phyloP scores from a whole-genome alignment of 2,888 invertebrate genomes.

The Drosophila siamana region DNA sequence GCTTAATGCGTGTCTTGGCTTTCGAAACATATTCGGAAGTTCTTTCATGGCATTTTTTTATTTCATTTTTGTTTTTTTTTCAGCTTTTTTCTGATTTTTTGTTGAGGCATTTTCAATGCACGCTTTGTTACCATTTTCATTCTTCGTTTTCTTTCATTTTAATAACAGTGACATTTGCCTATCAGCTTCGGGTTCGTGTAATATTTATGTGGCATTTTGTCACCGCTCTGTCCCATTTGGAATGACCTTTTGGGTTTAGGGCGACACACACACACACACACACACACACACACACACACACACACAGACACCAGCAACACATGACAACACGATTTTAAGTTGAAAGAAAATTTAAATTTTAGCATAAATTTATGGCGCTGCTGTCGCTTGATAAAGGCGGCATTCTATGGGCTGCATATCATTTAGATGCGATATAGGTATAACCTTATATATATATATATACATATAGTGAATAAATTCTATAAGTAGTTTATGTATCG shows the following conservation, averaged over 20 bases:
- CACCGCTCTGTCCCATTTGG: conserved; percentile 58
- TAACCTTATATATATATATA: conserved; percentile 10
- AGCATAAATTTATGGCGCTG: conserved; percentile 74
- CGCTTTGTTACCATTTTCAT: conserved; percentile 34
- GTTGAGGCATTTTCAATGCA: conserved; percentile 36
- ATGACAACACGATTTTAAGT: conserved; percentile 46
- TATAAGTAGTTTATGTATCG: conserved; percentile 61
- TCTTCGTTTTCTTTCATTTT: conserved; percentile 42
- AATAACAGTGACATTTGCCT: conserved; percentile 76
- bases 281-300: conserved; percentile 16
- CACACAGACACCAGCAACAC: not conserved
- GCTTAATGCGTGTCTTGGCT: conserved; percentile 7
- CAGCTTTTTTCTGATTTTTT: too few relatives aligned
- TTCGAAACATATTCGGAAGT: conserved; percentile 60
- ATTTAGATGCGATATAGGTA: conserved; percentile 54
- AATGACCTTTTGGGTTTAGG: conserved; percentile 56
- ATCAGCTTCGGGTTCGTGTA: conserved; percentile 63
- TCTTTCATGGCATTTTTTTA: conserved; percentile 41
- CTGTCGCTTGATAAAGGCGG: conserved; percentile 54
- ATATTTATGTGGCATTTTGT: conserved; percentile 78
- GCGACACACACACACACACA: conserved; percentile 25
- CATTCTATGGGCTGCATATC: conserved; percentile 57
- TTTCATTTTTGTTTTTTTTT: not conserved
- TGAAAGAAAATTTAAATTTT: conserved; percentile 77
- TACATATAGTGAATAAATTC: conserved; percentile 21